phyloP scores from a whole-genome alignment of 2,888 invertebrate species.

The Tribolium freemani region DNA sequence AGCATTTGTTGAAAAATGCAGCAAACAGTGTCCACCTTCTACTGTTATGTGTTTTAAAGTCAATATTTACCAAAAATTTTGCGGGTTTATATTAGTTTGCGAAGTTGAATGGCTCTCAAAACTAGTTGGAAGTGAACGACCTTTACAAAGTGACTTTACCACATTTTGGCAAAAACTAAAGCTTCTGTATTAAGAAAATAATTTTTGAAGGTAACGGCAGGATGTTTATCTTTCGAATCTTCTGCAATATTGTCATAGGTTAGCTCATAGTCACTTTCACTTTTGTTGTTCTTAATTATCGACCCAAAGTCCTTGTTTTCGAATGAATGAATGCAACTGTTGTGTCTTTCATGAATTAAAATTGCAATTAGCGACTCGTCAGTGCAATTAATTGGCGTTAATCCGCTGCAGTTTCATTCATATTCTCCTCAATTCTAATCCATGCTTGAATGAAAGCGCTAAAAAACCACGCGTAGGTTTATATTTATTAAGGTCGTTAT shows the following conservation, averaged over 20 bases:
- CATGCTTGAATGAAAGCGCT: conserved; percentile 16
- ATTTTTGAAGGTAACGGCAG: too few species aligned
- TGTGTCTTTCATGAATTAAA: neutral
- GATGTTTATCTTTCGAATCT: neutral
- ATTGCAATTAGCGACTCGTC: neutral
- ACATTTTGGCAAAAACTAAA: neutral
- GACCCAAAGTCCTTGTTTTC: neutral
- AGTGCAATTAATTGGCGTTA: conserved; percentile 13
- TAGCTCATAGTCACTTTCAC: neutral
- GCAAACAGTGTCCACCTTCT: neutral
- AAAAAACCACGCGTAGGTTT: conserved; percentile 32
- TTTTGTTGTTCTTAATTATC: neutral
- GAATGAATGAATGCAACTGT: neutral
- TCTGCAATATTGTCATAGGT: neutral
- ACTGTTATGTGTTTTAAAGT: neutral
- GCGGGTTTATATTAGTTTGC: neutral
- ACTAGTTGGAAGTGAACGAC: neutral
- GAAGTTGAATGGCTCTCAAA: neutral
- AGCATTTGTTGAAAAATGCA: too few species aligned
- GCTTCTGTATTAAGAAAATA: too few species aligned
- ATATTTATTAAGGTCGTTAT: conserved; percentile 36
- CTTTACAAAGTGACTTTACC: neutral
- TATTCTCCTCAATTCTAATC: conserved; percentile 24
- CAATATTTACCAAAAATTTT: neutral
- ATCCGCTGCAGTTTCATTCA: conserved; percentile 27